Evolutionary conservation across 2,113 vertebrate genomes (phyloP), one percentile per base, ranked within the genome.

Genomic region (Perognathus longimembris): DNA sequence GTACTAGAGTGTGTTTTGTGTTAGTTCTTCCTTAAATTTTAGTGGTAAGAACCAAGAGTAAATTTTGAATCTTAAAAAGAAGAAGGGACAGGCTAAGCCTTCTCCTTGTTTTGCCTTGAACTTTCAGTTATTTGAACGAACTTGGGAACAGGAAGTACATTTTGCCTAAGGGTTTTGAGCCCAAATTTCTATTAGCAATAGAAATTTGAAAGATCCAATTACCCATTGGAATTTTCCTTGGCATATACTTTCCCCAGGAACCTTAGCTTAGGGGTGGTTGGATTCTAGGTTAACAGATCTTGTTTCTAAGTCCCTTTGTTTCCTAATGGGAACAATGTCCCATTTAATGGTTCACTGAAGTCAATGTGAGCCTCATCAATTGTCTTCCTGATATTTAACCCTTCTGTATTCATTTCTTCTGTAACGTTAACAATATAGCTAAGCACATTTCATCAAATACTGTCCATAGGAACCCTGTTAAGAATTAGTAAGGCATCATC

Each of bases 331-430:
- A 54, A 54, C 50, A 54, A 54, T 42, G 14, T 78, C 32, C 32
- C 71, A 66, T 88, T 78, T 80, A 64, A 54, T 82, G 91, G 71
- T 82, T 26, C 14, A 32, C 70, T 40, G 10, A 78, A 69, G 38
- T 80, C 22, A 50, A 38, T 61, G 11, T 61, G 32, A 54, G 32
- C 26, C 69, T 94, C 70, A 36, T 83, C 83, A 54, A 0, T 88
- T 70, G 9, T 63, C 69, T 73, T 81, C 30, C 75, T 88, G 36
- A 32, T 76, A n/a, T 71, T 61, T 86, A 77, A 77, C n/a, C 17
- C n/a, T 92, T 95, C 42, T 87, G 15, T 77, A 63, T 63, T 89
- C 34, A 69, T 50, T 87, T 92, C 28, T 79, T 86, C 63, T 59
- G 61, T 45, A 30, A 96, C 40, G 12, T 69, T 92, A 40, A 89